Conservation (phyloP, 2,797 vertebrate species). For the Hippocampus kuda region DNA sequence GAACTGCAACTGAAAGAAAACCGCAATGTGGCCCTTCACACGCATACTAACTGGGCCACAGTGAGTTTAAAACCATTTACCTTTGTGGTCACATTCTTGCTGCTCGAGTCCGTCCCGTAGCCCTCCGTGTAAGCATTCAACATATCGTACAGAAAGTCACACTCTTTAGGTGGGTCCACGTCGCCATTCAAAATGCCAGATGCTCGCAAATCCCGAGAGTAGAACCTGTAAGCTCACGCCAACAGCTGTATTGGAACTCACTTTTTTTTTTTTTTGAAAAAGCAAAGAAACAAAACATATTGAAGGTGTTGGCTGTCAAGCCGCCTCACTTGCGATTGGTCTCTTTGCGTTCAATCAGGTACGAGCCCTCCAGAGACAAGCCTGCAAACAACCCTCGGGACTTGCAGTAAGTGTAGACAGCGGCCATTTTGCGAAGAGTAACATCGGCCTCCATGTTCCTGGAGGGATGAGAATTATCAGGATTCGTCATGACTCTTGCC, state of each 20-base stretch:
- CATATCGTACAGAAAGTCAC: slow-evolving; percentile 76
- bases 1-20: no score
- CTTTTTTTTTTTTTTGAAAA: neutral
- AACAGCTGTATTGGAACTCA: neutral
- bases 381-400: slow-evolving; percentile 91
- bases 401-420: slow-evolving; percentile 87
- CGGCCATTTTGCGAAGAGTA: slow-evolving; percentile 79
- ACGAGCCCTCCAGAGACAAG: slow-evolving; percentile 87
- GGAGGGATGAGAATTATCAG: neutral
- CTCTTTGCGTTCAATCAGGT: slow-evolving; percentile 89
- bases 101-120: slow-evolving; percentile 72
- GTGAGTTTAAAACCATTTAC: slow-evolving; percentile 19
- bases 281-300: neutral
- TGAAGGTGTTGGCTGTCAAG: neutral
- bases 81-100: slow-evolving; percentile 52
- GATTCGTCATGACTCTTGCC: neutral
- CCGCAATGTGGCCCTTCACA: no score
- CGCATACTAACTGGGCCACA: neutral
- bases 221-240: slow-evolving; percentile 71
- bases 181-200: slow-evolving; percentile 85
- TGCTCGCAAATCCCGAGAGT: slow-evolving; percentile 80
- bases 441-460: slow-evolving; percentile 94
- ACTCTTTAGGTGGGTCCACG: slow-evolving; percentile 73
- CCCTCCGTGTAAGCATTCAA: slow-evolving; percentile 77
- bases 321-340: slow-evolving; percentile 85